Evolutionary conservation across 1,140 invertebrate species (phyloP).

Genomic region (Phortica variegata): DNA sequence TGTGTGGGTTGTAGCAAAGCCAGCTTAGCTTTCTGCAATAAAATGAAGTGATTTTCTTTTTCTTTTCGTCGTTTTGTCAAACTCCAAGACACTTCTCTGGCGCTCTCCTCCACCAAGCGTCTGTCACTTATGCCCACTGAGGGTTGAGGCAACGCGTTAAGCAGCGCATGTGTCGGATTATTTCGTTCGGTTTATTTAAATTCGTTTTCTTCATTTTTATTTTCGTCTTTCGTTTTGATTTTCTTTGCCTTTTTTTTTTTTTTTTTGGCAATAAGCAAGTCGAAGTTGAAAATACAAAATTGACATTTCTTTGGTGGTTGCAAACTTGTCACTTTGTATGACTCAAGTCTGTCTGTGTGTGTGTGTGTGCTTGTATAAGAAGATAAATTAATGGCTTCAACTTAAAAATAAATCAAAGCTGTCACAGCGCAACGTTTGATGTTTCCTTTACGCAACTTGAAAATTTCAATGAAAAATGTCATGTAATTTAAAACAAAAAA

Average conservation of each 20-base stretch:
- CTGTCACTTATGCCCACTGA: not conserved
- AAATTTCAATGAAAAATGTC: too few species aligned
- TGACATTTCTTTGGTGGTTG: constrained; percentile 1
- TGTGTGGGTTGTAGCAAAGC: too few species aligned
- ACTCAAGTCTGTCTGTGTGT: constrained; percentile 11
- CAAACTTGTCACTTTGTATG: too few species aligned
- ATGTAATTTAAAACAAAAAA: too few species aligned
- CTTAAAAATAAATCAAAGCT: not conserved
- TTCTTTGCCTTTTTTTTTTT: constrained; percentile 10
- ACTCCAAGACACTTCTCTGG: constrained; percentile 21
- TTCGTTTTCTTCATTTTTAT: constrained; percentile 31
- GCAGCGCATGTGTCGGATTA: constrained; percentile 51
- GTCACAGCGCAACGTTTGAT: not conserved
- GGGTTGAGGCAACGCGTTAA: constrained; percentile 40
- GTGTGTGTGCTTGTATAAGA: constrained; percentile 29
- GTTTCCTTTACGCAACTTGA: too few species aligned
- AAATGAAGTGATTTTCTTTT: constrained; percentile 42
- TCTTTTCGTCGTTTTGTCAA: constrained; percentile 11
- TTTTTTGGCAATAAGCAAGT: constrained; percentile 12
- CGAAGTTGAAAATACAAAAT: not conserved
- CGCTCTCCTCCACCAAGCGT: too few species aligned
- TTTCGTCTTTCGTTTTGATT: constrained; percentile 16
- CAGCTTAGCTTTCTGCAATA: constrained; percentile 32
- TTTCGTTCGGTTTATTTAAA: constrained; percentile 38
- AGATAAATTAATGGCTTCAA: constrained; percentile 47